These are phyloP conservation scores for Sylvicola fuscatus DNA, from an alignment of 2,888 invertebrate genomes.

Conservation along the genomic window DNA sequence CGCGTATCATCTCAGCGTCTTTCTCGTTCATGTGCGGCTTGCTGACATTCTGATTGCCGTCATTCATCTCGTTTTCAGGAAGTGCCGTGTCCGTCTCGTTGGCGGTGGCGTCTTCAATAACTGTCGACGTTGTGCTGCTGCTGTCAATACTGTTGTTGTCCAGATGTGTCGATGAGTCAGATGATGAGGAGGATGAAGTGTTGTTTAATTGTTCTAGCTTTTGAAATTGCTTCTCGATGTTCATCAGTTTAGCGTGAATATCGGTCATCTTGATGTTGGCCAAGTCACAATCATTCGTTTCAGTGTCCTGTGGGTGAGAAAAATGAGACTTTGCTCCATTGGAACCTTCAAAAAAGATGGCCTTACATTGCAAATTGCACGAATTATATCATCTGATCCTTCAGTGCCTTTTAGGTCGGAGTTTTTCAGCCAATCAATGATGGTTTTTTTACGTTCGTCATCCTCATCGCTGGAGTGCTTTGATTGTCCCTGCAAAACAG, in stretches of 20 bases:
- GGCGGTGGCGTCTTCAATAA: neutral
- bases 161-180: no score
- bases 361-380: constrained; percentile 19
- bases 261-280: constrained; percentile 1
- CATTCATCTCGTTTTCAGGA: constrained; percentile 3
- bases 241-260: constrained; percentile 5
- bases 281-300: constrained; percentile 12
- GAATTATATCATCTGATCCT: constrained; percentile 19
- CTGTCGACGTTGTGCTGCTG: constrained; percentile 4
- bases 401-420: constrained; percentile 22
- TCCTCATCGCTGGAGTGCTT: constrained; percentile 2
- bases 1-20: neutral
- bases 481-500: neutral
- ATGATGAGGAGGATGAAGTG: no score
- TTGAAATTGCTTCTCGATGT: constrained; percentile 3
- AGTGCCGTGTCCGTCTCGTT: no score
- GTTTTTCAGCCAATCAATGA: constrained; percentile 17
- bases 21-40: neutral
- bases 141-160: constrained; percentile 5
- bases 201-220: no score
- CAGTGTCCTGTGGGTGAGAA: constrained; percentile 12
- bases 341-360: no score
- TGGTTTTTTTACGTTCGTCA: constrained; percentile 3
- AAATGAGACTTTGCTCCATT: no score
- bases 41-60: constrained; percentile 9